Evolutionary conservation across 2,797 vertebrate species (phyloP).

Genomic region (Sebastes diploproa): DNA sequence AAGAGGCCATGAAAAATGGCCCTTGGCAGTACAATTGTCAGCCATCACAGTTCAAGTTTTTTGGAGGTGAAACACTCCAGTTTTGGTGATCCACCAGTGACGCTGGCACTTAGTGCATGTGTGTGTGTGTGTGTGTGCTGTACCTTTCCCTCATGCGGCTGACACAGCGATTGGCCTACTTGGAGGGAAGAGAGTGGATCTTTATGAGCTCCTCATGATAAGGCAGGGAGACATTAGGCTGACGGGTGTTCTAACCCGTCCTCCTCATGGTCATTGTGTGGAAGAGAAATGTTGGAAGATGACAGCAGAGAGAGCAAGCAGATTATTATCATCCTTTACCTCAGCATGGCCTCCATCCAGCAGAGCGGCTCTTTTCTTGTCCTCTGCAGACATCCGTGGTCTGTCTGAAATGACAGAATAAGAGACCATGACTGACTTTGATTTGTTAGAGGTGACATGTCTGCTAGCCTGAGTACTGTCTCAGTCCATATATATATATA

Average conservation of each 20-base stretch:
- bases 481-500: not conserved
- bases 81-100: constrained; percentile 20
- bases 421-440: constrained; percentile 61
- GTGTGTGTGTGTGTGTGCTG: not conserved
- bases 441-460: constrained; percentile 47
- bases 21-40: constrained; percentile 3
- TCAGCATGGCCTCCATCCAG: constrained; percentile 61
- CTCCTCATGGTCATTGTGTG: constrained; percentile 63
- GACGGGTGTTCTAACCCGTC: constrained; percentile 70
- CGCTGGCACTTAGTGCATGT: not conserved
- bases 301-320: constrained; percentile 65
- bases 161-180: constrained; percentile 67
- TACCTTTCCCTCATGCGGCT: constrained; percentile 32
- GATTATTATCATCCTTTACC: constrained; percentile 73
- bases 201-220: constrained; percentile 70
- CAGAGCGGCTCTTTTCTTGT: constrained; percentile 33
- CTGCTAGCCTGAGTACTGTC: not conserved
- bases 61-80: constrained; percentile 1
- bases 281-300: constrained; percentile 73
- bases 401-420: constrained; percentile 60
- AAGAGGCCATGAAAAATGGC: constrained; percentile 37
- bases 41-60: constrained; percentile 19
- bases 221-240: constrained; percentile 70
- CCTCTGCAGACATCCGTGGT: constrained; percentile 50
- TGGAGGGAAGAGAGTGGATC: constrained; percentile 51